A percentile compares a stretch with the other conserved stretches of the same genome.
phyloP scores from a whole-genome alignment of 2,888 invertebrate genomes.

The Charanyca ferruginea region DNA sequence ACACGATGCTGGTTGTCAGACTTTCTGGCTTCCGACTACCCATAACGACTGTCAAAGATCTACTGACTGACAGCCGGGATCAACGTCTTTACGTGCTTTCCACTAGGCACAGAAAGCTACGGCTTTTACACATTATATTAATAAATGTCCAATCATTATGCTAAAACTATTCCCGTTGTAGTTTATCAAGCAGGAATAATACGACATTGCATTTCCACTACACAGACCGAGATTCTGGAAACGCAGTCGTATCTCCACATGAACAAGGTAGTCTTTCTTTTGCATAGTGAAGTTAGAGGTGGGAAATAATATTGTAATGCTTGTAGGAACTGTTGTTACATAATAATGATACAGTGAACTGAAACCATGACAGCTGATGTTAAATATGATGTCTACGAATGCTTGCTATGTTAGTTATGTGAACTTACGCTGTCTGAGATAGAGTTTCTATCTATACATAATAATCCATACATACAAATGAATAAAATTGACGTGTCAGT shows the following conservation, averaged over 20 bases:
- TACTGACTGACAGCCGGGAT: no score
- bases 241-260: neutral
- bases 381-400: constrained; percentile 60
- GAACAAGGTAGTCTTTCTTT: constrained; percentile 20
- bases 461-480: no score
- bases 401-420: constrained; percentile 50
- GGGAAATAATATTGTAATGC: constrained; percentile 46
- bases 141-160: neutral
- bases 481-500: no score
- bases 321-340: constrained; percentile 47
- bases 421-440: constrained; percentile 25
- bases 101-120: no score
- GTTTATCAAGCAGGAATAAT: neutral
- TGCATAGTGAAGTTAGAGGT: constrained; percentile 6
- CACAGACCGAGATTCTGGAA: neutral
- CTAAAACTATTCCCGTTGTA: neutral
- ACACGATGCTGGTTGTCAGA: no score
- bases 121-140: no score
- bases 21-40: no score
- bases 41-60: no score
- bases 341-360: constrained; percentile 60
- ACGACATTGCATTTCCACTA: constrained; percentile 8
- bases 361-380: constrained; percentile 58
- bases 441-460: constrained; percentile 22
- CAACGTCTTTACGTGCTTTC: no score